Base-by-base conservation (phyloP, 1,140 invertebrate species). In the Drosophila tsacasi region DNA sequence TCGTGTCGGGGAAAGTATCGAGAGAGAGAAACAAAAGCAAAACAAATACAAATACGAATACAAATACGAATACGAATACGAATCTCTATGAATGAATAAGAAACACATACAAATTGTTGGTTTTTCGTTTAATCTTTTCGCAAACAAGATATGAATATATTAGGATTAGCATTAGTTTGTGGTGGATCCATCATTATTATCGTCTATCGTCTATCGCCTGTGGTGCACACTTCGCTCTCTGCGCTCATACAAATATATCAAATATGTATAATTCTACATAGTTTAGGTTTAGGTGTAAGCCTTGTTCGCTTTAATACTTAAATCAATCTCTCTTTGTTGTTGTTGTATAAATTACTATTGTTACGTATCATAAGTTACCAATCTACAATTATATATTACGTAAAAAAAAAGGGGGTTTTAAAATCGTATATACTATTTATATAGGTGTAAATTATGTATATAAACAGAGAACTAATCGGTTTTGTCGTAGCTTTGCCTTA, bases 81-180 rank as follows among this genome's bases (percentile, higher is more conserved):
- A 39, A 66, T 65, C 23, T 77, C 54, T 50, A 62, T 60, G 46
- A 84, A 62, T 60, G 46, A 84, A 89, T 89, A 89, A 85, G 84
- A 91, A 91, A 91, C 72, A 85, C 84, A 83, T 89, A 61, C 63
- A 84, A 69, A 79, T 81, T 59, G 50, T 81, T 84, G 49, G 25
- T 65, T 76, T 82, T 83, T 91, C 83, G 75, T 91, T 92, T 89
- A 91, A 89, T 90, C 75, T 81, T 89, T 74, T 83, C 60, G 76
- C 66, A 89, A 84, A 92, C 82, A 89, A 89, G 75, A 89, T 79
- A 85, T 77, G 64, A 69, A 57, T 74, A 79, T 90, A 71, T 80
- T 76, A 62, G 65, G 57, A 66, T 72, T 62, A 68, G 42, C 66
- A 54, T 58, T 54, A 57, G 47, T 32, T 57, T 65, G 44, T 76